Percentiles rank a stretch among this genome's conserved stretches.
Conservation (phyloP, 1,140 invertebrate species). For the Charaxes varanes region DNA sequence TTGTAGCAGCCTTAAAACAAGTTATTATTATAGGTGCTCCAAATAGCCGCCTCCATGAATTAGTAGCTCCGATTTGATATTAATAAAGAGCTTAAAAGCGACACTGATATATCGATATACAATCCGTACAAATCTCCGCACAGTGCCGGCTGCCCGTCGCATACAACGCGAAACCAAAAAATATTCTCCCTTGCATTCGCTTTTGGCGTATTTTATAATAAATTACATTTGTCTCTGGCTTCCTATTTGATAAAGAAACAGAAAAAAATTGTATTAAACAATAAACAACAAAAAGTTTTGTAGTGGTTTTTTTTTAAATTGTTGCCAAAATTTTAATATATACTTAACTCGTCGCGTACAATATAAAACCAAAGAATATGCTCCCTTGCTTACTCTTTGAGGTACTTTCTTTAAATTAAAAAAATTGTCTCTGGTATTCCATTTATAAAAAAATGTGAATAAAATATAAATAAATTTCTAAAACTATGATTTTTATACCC, state of each 20-base stretch:
- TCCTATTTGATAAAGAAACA: no score
- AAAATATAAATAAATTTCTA: no score
- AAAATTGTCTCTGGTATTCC: no score
- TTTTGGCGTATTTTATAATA: conserved; percentile 2
- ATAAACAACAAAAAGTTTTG: no score
- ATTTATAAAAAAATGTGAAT: no score
- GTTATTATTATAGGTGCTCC: no score
- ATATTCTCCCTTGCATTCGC: conserved; percentile 3
- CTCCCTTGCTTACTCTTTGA: neutral
- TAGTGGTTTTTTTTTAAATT: no score
- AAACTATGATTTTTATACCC: no score
- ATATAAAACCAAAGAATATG: conserved; percentile 3
- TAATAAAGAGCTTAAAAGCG: conserved; percentile 52
- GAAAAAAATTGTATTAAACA: no score
- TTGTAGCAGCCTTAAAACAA: no score
- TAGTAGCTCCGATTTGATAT: conserved; percentile 22
- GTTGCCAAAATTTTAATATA: no score
- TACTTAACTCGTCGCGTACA: conserved; percentile 4
- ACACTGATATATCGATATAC: conserved; percentile 45
- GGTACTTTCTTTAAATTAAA: conserved; percentile 1
- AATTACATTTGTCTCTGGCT: conserved; percentile 1
- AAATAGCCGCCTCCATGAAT: conserved; percentile 18
- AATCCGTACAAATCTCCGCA: conserved; percentile 32
- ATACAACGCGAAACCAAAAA: conserved; percentile 4
- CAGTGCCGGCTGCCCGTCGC: conserved; percentile 13